Base-by-base conservation (phyloP, 2,888 invertebrate genomes). In the Dynastes maya region DNA sequence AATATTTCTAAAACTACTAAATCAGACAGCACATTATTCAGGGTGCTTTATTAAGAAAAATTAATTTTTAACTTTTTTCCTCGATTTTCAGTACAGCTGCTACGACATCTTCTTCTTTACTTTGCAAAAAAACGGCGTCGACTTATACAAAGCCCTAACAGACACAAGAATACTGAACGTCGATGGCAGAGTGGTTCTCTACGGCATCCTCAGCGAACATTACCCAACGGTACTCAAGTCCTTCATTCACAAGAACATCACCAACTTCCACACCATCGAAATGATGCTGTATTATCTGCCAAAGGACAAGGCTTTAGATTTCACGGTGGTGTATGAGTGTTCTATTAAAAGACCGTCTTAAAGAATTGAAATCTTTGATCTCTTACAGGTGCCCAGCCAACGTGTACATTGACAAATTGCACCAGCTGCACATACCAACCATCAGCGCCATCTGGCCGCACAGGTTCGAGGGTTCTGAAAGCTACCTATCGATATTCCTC, bases 21-120 rank as follows among this genome's bases (percentile, higher is more conserved):
- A 22, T 22, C 22, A 22, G 22, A 22, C 22, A 22, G 22, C 22
- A 22, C 22, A 22, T 22, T 22, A 22, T 22, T 22, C 22, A 22
- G 0, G 22, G 22, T 32, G 32, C 5, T 32, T 32, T 32, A 32
- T 32, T 32, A 32, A 32, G 32, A 3, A 32, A 32, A 32, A 4
- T 32, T 32, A 2, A 32, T 32, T 32, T 16, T 5, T 16, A 55
- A 55, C 55, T 16, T 2, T 55, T 55, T 22, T 55, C 16, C n/a
- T 37, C 16, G 6, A 40, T 6, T 78, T 78, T 9, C 65, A 78
- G 78, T 82, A 81, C 79, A 80, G 79, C 78, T 81, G 80, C 64
- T 84, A 82, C 80, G 81, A 84, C 74, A 61, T 85, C 22, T 80
- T 85, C 79, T 68, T 84, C 45, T 88, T 86, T 80, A 84, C 87